Conservation (phyloP, 2,888 invertebrate genomes). For the Crepidodera aurea region DNA sequence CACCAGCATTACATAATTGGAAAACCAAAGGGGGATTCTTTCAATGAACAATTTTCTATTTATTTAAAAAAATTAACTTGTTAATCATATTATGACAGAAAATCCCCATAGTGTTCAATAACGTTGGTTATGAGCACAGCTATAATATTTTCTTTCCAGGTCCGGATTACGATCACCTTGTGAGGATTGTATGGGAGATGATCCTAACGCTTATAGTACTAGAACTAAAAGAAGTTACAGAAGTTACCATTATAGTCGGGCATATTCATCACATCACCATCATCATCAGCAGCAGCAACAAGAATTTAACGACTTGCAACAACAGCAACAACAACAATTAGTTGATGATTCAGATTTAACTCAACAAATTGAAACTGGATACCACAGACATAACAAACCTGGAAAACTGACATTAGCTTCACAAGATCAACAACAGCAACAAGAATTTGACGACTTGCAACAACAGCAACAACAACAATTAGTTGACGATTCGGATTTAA, state of each 20-base stretch:
- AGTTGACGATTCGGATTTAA: slow-evolving; percentile 39
- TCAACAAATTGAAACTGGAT: slow-evolving; percentile 39
- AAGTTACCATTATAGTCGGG: background rate
- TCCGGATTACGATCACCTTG: slow-evolving; percentile 21
- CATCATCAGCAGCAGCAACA: slow-evolving; percentile 31
- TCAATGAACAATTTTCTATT: no score
- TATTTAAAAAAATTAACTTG: no score
- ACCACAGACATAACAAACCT: slow-evolving; percentile 1
- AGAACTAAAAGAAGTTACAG: slow-evolving; percentile 41
- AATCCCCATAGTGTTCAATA: background rate
- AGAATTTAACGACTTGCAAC: slow-evolving; percentile 7
- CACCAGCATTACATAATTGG: no score
- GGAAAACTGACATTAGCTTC: slow-evolving; percentile 32
- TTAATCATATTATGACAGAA: background rate
- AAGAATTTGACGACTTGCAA: slow-evolving; percentile 30
- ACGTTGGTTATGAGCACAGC: background rate
- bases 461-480: slow-evolving; percentile 18
- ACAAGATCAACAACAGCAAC: slow-evolving; percentile 21
- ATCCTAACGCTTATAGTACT: slow-evolving; percentile 31
- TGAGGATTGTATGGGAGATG: slow-evolving; percentile 41
- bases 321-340: slow-evolving; percentile 23
- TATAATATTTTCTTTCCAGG: slow-evolving; percentile 15
- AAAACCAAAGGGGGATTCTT: no score
- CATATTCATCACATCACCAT: background rate
- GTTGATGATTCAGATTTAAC: slow-evolving; percentile 39